These are phyloP conservation scores for Dysidea cf. avara DNA, from an alignment of 37 sponge, comb jelly and placozoan species.

Conservation along the genomic window DNA sequence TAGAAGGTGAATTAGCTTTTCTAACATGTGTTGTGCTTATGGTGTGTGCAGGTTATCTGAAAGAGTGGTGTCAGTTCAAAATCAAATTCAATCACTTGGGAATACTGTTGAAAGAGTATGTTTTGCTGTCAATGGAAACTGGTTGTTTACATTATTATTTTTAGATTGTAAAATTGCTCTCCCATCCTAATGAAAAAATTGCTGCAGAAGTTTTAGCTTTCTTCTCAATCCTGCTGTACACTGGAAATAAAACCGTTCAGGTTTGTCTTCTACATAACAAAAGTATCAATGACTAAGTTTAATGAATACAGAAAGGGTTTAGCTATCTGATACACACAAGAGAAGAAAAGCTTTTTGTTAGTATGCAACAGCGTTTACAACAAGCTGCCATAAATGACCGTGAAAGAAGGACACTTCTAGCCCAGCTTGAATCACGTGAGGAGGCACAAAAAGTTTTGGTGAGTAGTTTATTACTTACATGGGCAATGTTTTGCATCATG, in stretches of 20 bases:
- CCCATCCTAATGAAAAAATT: slow-evolving; percentile 38
- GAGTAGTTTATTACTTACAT: background rate
- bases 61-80: too few species aligned
- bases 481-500: too few species aligned
- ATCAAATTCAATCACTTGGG: too few species aligned
- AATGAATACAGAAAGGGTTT: background rate
- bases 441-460: slow-evolving; percentile 15
- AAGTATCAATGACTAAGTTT: too few species aligned
- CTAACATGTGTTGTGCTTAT: too few species aligned
- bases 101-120: too few species aligned
- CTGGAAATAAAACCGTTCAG: slow-evolving; percentile 42
- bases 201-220: slow-evolving; percentile 49
- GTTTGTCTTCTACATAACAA: too few species aligned
- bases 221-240: slow-evolving; percentile 24
- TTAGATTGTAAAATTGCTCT: slow-evolving; percentile 46
- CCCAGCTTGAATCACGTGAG: slow-evolving; percentile 3
- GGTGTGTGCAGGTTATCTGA: too few species aligned
- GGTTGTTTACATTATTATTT: background rate
- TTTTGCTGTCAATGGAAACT: background rate
- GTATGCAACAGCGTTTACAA: slow-evolving; percentile 8
- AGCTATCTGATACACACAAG: slow-evolving; percentile 11
- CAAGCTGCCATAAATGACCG: slow-evolving; percentile 3
- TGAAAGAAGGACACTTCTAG: slow-evolving; percentile 30
- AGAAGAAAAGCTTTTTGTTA: slow-evolving; percentile 38
- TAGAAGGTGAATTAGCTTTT: slow-evolving; percentile 15